Conservation (phyloP, 30 jellyfish, hydroid and myxozoan genomes). For the Catostylus mosaicus region DNA sequence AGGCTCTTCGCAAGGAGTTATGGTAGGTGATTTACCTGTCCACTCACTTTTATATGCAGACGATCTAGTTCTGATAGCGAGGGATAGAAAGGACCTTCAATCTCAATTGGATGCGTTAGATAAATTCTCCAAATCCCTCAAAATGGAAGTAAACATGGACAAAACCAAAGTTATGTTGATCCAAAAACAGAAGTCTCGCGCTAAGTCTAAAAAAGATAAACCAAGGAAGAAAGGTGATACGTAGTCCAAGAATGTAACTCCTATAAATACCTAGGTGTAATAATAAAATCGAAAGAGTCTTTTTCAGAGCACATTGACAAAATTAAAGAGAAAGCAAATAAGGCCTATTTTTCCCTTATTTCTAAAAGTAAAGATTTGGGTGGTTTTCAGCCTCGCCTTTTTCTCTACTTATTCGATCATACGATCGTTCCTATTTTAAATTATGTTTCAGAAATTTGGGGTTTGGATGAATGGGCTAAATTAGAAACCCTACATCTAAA, state of each 20-base stretch:
- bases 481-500: no score
- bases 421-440: no score
- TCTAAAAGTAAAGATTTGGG: no score
- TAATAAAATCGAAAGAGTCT: conserved; percentile 10
- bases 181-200: conserved; percentile 13
- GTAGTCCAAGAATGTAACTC: conserved; percentile 12
- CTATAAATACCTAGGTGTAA: conserved; percentile 17
- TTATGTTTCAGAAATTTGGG: no score
- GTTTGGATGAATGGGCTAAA: no score
- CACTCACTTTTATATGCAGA: conserved; percentile 47
- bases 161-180: conserved; percentile 27
- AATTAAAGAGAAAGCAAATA: no score
- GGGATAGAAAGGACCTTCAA: conserved; percentile 34
- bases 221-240: conserved; percentile 1
- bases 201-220: not conserved
- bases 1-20: conserved; percentile 12
- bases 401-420: no score
- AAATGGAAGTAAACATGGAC: conserved; percentile 30
- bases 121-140: not conserved
- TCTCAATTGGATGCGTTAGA: conserved; percentile 32
- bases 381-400: no score
- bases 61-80: conserved; percentile 28
- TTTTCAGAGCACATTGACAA: no score
- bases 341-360: no score
- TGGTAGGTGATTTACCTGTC: conserved; percentile 20